phyloP scores from a whole-genome alignment of 2,797 vertebrate genomes.

The Peromyscus attwateri region DNA sequence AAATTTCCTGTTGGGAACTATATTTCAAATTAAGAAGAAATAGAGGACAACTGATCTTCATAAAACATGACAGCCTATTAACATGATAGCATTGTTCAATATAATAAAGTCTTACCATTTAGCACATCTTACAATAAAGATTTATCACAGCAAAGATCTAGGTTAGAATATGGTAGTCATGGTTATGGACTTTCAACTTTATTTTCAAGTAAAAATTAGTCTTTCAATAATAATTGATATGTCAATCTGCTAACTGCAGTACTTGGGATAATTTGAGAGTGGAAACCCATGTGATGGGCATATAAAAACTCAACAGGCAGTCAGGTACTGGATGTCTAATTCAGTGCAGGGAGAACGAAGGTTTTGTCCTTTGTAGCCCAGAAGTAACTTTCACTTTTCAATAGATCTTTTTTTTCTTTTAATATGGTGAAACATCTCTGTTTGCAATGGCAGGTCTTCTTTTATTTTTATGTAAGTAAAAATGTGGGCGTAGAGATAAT shows the following conservation, averaged over 20 bases:
- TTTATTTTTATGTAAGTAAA: not conserved
- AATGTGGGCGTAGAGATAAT: not conserved
- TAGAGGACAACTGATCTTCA: not conserved
- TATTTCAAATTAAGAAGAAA: slow-evolving; percentile 33
- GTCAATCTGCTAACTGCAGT: slow-evolving; percentile 16
- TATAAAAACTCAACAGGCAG: not conserved
- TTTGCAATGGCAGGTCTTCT: slow-evolving; percentile 7
- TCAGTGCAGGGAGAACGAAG: not conserved
- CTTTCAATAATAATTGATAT: slow-evolving; percentile 34
- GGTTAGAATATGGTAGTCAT: slow-evolving; percentile 21
- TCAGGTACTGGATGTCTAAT: not conserved
- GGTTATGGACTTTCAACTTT: not conserved
- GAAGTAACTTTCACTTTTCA: not conserved
- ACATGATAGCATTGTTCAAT: not conserved
- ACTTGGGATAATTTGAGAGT: slow-evolving; percentile 16
- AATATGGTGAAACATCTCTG: not conserved
- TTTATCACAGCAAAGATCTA: slow-evolving; percentile 31
- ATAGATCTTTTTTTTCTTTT: not conserved
- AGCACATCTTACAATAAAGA: not conserved
- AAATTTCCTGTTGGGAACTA: not conserved
- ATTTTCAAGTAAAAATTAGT: not conserved
- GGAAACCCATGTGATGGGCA: not conserved
- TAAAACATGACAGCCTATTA: not conserved
- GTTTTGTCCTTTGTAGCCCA: slow-evolving; percentile 26
- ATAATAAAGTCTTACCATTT: not conserved